phyloP scores from a whole-genome alignment of 2,888 invertebrate species.

The Alitta virens region DNA sequence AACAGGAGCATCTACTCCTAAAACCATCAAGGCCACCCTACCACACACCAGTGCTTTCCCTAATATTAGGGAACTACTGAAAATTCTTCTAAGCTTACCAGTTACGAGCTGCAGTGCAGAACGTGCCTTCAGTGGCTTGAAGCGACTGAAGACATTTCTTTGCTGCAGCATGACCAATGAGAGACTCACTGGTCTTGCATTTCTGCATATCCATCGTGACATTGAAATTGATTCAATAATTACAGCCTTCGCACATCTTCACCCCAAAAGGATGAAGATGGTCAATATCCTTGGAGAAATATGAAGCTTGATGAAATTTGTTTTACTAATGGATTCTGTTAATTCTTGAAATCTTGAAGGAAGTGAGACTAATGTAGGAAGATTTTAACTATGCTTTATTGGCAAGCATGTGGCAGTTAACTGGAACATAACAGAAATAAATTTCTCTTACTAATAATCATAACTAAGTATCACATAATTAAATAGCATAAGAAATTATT shows the following conservation, averaged over 20 bases:
- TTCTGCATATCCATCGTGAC: not conserved
- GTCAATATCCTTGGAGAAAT: not conserved
- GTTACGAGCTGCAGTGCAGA: conserved; percentile 1
- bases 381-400: too few relatives aligned
- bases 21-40: not conserved
- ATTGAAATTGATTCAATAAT: not conserved
- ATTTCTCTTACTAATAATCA: too few relatives aligned
- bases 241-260: not conserved
- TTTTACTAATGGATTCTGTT: too few relatives aligned
- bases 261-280: not conserved
- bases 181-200: conserved; percentile 3
- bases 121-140: not conserved
- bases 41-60: not conserved
- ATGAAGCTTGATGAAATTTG: too few relatives aligned
- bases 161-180: too few relatives aligned
- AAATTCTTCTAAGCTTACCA: not conserved
- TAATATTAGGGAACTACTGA: not conserved
- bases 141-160: not conserved
- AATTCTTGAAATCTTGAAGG: too few relatives aligned
- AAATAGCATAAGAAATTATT: too few relatives aligned
- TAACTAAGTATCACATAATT: too few relatives aligned
- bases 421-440: too few relatives aligned
- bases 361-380: too few relatives aligned
- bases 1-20: not conserved
- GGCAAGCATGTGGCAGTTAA: too few relatives aligned